These are phyloP conservation scores for Colius striatus DNA, from an alignment of 2,113 vertebrate species.

Conservation along the genomic window DNA sequence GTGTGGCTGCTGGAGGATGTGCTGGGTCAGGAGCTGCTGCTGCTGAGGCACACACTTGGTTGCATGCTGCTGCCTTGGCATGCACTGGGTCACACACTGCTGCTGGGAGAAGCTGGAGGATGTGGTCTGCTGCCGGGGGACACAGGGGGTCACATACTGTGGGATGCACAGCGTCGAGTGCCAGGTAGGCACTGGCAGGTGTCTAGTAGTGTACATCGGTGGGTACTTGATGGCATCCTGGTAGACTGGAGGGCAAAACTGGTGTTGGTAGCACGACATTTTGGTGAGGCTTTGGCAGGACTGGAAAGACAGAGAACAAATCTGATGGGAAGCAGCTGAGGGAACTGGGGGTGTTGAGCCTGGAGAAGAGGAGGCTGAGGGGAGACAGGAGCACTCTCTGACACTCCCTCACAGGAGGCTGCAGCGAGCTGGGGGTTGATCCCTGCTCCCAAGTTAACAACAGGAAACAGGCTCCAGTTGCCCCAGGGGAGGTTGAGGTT, in stretches of 20 bases:
- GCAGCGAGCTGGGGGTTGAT: too few relatives aligned
- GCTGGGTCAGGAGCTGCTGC: background rate
- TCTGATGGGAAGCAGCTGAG: too few relatives aligned
- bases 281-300: background rate
- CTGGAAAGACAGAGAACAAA: background rate
- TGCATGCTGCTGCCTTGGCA: background rate
- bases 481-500: too few relatives aligned
- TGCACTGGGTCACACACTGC: background rate
- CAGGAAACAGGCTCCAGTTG: too few relatives aligned
- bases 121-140: background rate
- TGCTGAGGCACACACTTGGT: background rate
- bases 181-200: background rate
- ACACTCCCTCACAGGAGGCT: too few relatives aligned
- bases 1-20: fast-evolving
- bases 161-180: background rate
- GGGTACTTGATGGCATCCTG: background rate
- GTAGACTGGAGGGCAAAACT: background rate
- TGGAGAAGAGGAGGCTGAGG: too few relatives aligned
- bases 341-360: too few relatives aligned
- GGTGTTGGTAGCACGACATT: conserved; percentile 33
- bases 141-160: background rate
- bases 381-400: too few relatives aligned
- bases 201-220: fast-evolving
- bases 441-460: too few relatives aligned
- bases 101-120: background rate